phyloP scores from a whole-genome alignment of 2,113 vertebrate species.

The Peromyscus leucopus region DNA sequence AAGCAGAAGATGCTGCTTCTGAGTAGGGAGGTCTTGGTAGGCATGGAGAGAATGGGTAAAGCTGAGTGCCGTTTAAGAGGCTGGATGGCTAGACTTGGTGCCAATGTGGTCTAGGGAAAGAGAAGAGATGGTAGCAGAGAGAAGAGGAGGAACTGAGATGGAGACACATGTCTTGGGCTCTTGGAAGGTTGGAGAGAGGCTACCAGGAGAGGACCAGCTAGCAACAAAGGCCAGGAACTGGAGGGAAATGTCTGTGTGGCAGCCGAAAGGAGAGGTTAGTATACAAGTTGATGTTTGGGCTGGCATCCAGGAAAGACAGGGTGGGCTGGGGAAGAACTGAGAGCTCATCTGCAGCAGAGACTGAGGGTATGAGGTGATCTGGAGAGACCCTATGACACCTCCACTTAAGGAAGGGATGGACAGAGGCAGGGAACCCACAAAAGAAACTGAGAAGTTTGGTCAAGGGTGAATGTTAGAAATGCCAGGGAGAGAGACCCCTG shows the following conservation, averaged over 20 bases:
- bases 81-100: neutral
- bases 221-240: neutral
- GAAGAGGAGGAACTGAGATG: neutral
- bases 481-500: neutral
- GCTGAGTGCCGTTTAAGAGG: neutral
- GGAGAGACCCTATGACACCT: neutral
- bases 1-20: neutral
- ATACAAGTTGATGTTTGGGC: neutral
- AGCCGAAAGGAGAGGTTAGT: neutral
- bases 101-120: neutral
- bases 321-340: neutral
- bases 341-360: neutral
- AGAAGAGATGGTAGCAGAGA: neutral
- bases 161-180: neutral
- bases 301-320: neutral
- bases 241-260: neutral
- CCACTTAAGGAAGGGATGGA: neutral
- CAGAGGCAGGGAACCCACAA: neutral
- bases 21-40: neutral
- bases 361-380: neutral
- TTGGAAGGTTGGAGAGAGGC: neutral
- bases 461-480: neutral
- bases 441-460: neutral
- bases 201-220: neutral
- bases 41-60: neutral